A percentile compares a stretch with the other conserved stretches of the same genome.
These are phyloP conservation scores for Chiridota heheva DNA, from an alignment of 35 echinoderm and acorn worm genomes.

Conservation along the genomic window DNA sequence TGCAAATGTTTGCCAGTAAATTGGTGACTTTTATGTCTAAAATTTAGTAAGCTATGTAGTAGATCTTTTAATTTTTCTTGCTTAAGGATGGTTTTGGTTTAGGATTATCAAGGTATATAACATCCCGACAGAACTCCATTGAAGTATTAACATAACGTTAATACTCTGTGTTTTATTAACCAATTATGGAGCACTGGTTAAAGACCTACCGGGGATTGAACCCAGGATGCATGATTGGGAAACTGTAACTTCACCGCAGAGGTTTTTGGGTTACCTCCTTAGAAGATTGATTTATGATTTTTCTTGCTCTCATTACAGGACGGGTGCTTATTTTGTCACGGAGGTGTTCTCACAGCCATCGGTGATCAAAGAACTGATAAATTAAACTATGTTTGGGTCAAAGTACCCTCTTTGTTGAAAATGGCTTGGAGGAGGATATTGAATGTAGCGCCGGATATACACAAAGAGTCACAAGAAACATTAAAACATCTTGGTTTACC, in stretches of 20 bases:
- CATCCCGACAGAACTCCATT: too few species aligned
- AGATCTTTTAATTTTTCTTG: too few species aligned
- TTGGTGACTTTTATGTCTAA: too few species aligned
- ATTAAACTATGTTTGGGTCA: slow-evolving; percentile 73
- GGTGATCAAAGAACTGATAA: slow-evolving; percentile 64
- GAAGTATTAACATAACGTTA: too few species aligned
- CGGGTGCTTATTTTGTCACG: slow-evolving; percentile 90
- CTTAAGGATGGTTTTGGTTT: too few species aligned
- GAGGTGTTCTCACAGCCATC: slow-evolving; percentile 58
- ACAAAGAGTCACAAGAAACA: background rate
- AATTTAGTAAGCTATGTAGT: too few species aligned
- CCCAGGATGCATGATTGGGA: background rate
- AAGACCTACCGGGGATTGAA: too few species aligned
- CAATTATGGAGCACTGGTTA: too few species aligned
- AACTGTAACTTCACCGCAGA: background rate
- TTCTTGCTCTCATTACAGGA: slow-evolving; percentile 38
- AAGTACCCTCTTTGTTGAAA: slow-evolving; percentile 57
- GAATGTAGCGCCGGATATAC: slow-evolving; percentile 4
- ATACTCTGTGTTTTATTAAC: too few species aligned
- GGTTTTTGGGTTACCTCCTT: too few species aligned
- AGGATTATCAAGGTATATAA: too few species aligned
- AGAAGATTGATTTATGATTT: background rate
- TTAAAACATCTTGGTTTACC: slow-evolving; percentile 17
- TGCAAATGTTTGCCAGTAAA: too few species aligned
- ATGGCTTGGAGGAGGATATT: slow-evolving; percentile 64